Evolutionary conservation across 2,888 invertebrate species (phyloP), one percentile per base, ranked within the genome.

Genomic region (Noctua pronuba): DNA sequence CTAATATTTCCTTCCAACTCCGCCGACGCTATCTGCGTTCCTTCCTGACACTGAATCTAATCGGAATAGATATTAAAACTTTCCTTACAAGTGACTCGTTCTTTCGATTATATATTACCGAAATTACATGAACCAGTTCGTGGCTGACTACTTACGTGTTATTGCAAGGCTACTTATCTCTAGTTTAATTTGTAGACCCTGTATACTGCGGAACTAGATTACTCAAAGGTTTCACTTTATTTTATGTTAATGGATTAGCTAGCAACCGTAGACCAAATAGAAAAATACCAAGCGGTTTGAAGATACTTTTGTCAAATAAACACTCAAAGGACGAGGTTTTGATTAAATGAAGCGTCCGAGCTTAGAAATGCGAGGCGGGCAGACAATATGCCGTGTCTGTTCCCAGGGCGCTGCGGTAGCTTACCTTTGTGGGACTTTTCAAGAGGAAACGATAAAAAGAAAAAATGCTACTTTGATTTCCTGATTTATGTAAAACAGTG

Each of bases 21-120:
- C 93, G 92, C 93, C 94, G 91, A 92, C 94, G 95, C 94, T 96
- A 96, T 95, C 95, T 95, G 92, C 95, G 95, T 95, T 95, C 95
- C 94, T 96, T 95, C 95, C 96, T 96, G 95, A 95, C 96, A 96
- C 96, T 95, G 96, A 96, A 96, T 96, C 96, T 95, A 96, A 97
- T 97, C 96, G 96, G 96, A 96, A 96, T 96, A 95, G 96, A 97
- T 97, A 97, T 96, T 97, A 97, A 96, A 97, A 96, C 94, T 96
- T 95, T 95, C 93, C 95, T 94, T 95, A 94, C 94, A 93, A 92
- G 93, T 89, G 91, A 92, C 92, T 93, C 93, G 90, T 91, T 92
- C 90, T 90, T 92, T 92, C 90, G 87, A 89, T 90, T 89, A 92
- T 89, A 92, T 91, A 92, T 91, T 88, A 87, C 76, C 75, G 69